Base-by-base conservation (phyloP, 1,140 invertebrate genomes). In the Episyrphus balteatus region DNA sequence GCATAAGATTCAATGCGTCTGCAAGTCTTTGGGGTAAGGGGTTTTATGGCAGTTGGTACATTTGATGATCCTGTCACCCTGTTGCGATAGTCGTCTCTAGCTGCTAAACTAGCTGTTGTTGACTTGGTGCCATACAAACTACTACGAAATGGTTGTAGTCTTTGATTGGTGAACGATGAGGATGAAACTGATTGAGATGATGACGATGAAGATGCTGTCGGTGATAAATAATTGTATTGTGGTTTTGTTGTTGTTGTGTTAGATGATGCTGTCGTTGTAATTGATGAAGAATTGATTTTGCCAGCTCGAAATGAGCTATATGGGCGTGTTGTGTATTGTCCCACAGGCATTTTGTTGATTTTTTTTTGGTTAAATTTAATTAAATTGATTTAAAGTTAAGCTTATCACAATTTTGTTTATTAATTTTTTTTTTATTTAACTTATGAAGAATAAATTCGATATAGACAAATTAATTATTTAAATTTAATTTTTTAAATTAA, bases 261-360 rank as follows among this genome's bases (percentile, higher is more conserved):
- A n/a, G 21, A 26, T 26, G 21, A 26, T 26, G 21, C 3, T 26
- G 21, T 8, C 21, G 21, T 26, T 3, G 8, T 26, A 8, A 26
- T 26, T 3, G 21, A 26, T 26, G 21, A 26, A 26, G 21, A 26
- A 8, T 26, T 26, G 21, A 26, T 3, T 26, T 26, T 26, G 21
- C 21, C 21, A 3, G 63, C 56, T 54, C 64, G 55, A 55, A 67
- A 67, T 40, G 64, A 67, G 55, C 64, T 67, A 17, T 67, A 67
- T 18, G 64, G 64, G 51, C 64, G 53, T 45, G 58, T 60, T 32
- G 57, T 55, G 38, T 61, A 60, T 47, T 66, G 61, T 53, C 64
- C 61, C 31, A 62, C 56, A 44, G 64, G 61, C 64, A 67, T 67
- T 67, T 66, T 63, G 48, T 55, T 40, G 2, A 31, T 26, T 48